phyloP scores from a whole-genome alignment of 2,888 invertebrate genomes.

The Dolichopus griseipennis region DNA sequence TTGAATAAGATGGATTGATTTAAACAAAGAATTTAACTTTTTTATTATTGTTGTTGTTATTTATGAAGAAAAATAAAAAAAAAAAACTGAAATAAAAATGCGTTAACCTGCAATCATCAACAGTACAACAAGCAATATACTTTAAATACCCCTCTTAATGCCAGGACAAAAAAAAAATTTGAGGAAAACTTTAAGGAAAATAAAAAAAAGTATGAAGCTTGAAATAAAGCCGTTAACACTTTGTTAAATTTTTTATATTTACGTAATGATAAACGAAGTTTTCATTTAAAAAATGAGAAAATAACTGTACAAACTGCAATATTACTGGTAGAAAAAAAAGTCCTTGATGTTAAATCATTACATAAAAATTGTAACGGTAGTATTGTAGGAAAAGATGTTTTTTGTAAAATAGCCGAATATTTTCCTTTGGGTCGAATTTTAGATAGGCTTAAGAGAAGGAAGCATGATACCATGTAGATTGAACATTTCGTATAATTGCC shows the following conservation, averaged over 20 bases:
- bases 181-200: not conserved
- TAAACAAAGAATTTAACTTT: not conserved
- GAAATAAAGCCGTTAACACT: constrained; percentile 5
- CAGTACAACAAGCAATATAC: not conserved
- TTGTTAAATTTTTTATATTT: not conserved
- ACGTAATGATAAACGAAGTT: not conserved
- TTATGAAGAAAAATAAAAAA: not conserved
- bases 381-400: too few species aligned
- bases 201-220: not conserved
- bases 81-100: not conserved
- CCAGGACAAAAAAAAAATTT: not conserved
- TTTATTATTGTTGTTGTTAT: not conserved
- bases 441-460: too few species aligned
- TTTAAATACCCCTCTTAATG: not conserved
- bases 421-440: too few species aligned
- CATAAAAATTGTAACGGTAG: too few species aligned
- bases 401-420: too few species aligned
- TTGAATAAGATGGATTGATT: constrained; percentile 1
- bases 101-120: not conserved
- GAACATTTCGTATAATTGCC: too few species aligned
- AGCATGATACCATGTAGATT: too few species aligned
- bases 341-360: too few species aligned
- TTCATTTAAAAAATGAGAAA: not conserved
- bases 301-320: too few species aligned
- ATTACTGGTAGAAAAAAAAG: too few species aligned